phyloP scores from a whole-genome alignment of 2,888 invertebrate species.

The Congeria kusceri region DNA sequence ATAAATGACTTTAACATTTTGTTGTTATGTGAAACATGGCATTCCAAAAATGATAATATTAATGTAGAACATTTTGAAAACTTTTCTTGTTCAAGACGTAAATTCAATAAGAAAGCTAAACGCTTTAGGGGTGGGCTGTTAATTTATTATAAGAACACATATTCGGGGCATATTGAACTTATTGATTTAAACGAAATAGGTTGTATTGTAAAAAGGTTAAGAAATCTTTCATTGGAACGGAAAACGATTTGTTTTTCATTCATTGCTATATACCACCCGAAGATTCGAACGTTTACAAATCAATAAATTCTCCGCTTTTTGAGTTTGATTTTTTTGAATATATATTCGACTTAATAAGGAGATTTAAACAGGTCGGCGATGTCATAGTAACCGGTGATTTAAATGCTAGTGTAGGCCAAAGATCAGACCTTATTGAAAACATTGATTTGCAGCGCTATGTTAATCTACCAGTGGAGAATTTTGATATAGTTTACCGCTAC shows the following conservation, averaged over 20 bases:
- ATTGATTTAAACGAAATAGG: slow-evolving; percentile 5
- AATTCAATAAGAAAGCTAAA: slow-evolving; percentile 13
- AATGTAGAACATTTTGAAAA: slow-evolving; percentile 2
- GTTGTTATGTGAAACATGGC: no score
- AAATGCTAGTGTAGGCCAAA: slow-evolving; percentile 2
- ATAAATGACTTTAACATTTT: no score
- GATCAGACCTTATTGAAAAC: slow-evolving; percentile 10
- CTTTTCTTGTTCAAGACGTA: slow-evolving; percentile 13
- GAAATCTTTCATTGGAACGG: not conserved
- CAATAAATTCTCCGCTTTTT: slow-evolving; percentile 5
- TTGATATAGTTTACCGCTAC: not conserved
- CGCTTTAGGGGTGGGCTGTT: slow-evolving; percentile 16
- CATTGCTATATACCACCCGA: slow-evolving; percentile 18
- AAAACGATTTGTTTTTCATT: slow-evolving; percentile 14
- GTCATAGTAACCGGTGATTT: slow-evolving; percentile 11
- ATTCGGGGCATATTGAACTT: slow-evolving; percentile 11
- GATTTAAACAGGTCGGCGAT: not conserved
- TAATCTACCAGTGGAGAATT: slow-evolving; percentile 6
- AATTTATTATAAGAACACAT: slow-evolving; percentile 11
- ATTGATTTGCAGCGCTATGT: slow-evolving; percentile 15
- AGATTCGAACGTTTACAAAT: slow-evolving; percentile 21
- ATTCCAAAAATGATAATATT: slow-evolving; percentile 5
- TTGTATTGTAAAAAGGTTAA: slow-evolving; percentile 7
- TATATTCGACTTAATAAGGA: slow-evolving; percentile 5
- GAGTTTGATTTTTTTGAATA: slow-evolving; percentile 18